Conservation (phyloP, 2,888 invertebrate species). For the Lepas anatifera region DNA sequence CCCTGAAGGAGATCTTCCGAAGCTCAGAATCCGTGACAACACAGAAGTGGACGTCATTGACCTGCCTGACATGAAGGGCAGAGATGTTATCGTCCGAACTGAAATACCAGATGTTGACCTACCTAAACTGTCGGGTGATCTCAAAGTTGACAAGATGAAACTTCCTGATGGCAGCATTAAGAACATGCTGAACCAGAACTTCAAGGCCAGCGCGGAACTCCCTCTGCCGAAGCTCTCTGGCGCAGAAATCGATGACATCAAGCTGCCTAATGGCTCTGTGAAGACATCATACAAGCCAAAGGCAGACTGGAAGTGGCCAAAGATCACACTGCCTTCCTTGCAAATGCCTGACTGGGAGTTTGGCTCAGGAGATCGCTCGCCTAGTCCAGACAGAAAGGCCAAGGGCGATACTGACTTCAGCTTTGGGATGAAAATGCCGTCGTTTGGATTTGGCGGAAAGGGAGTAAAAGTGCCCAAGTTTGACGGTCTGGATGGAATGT, state of each 20-base stretch:
- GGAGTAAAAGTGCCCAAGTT: background rate
- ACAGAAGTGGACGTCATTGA: background rate
- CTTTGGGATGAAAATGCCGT: background rate
- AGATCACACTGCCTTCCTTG: too few species aligned
- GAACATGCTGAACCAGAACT: background rate
- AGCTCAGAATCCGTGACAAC: conserved; percentile 1
- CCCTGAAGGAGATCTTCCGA: background rate
- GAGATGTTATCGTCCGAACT: background rate
- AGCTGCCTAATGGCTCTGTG: too few species aligned
- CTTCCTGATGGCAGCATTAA: background rate
- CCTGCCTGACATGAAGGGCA: background rate
- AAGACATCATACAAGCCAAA: too few species aligned
- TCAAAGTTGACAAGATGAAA: background rate
- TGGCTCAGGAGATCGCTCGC: too few species aligned
- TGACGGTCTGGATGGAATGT: background rate
- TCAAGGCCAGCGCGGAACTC: background rate
- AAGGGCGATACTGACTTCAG: background rate
- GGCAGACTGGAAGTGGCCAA: too few species aligned
- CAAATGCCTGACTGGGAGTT: too few species aligned
- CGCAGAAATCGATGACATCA: too few species aligned
- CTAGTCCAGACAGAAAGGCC: too few species aligned
- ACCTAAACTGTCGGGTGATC: background rate
- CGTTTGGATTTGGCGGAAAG: background rate
- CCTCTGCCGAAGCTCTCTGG: too few species aligned
- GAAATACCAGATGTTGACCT: background rate